These are phyloP conservation scores for Torymus tubicola DNA, from an alignment of 2,888 invertebrate species.

Conservation along the genomic window DNA sequence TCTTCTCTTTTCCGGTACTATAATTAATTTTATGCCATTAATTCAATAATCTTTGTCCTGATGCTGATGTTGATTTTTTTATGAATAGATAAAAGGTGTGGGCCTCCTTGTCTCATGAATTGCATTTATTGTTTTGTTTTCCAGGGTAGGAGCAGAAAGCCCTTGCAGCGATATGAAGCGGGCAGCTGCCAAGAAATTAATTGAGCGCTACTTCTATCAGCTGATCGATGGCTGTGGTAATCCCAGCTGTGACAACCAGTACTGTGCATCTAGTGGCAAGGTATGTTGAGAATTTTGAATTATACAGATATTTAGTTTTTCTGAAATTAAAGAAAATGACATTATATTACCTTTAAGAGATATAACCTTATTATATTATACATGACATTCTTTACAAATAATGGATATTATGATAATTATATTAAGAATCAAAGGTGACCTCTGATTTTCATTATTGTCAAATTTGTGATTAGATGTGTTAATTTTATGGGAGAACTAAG, in stretches of 20 bases:
- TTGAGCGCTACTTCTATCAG: conserved; percentile 95
- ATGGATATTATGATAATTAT: too few relatives aligned
- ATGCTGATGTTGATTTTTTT: not conserved
- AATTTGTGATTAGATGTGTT: too few relatives aligned
- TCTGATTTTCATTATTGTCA: too few relatives aligned
- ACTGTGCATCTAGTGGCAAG: conserved; percentile 93
- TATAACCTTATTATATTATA: too few relatives aligned
- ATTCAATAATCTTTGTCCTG: conserved; percentile 29
- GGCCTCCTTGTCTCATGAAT: conserved; percentile 7
- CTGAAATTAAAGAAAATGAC: too few relatives aligned
- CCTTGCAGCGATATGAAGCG: conserved; percentile 77
- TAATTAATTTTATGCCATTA: conserved; percentile 7
- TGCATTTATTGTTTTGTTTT: conserved; percentile 6
- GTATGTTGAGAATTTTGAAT: conserved; percentile 76
- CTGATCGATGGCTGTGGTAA: conserved; percentile 95
- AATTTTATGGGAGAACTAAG: too few relatives aligned
- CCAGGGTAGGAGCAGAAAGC: conserved; percentile 74
- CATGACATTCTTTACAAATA: too few relatives aligned
- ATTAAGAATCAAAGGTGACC: too few relatives aligned
- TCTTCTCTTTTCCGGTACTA: conserved; percentile 27
- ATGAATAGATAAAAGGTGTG: not conserved
- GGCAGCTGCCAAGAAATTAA: conserved; percentile 86
- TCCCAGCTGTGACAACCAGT: conserved; percentile 88
- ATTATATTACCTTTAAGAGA: too few relatives aligned
- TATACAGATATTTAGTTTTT: too few relatives aligned